Conservation (phyloP, 53 echinoderm and acorn worm genomes). For the Crossaster papposus region DNA sequence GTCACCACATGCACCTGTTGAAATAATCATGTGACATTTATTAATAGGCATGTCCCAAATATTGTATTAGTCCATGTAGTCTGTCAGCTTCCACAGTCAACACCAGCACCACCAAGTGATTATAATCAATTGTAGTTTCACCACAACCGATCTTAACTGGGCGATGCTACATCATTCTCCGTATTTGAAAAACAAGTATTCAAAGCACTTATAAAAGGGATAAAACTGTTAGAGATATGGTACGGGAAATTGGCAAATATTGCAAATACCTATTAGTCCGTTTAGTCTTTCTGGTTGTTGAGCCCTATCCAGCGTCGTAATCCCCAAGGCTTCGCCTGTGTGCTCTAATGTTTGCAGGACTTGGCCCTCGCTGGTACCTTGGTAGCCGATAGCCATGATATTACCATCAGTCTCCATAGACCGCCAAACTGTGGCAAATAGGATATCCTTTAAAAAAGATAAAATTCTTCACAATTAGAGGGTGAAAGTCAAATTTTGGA, state of each 20-base stretch:
- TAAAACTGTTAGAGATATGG: background rate
- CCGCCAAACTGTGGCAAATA: slow-evolving; percentile 67
- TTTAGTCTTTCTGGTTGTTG: slow-evolving; percentile 40
- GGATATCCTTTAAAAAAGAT: slow-evolving; percentile 37
- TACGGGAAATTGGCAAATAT: background rate
- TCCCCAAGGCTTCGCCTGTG: slow-evolving; percentile 54
- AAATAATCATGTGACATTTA: background rate
- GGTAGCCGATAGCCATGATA: slow-evolving; percentile 51
- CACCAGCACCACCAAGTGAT: too few species aligned
- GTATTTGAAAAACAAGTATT: too few species aligned
- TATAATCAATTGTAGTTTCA: too few species aligned
- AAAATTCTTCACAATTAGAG: background rate
- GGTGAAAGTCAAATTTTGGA: background rate
- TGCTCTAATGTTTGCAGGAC: slow-evolving; percentile 50
- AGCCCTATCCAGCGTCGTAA: slow-evolving; percentile 47
- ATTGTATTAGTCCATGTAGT: background rate
- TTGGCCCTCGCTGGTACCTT: background rate
- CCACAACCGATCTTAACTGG: too few species aligned
- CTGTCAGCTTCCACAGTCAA: too few species aligned
- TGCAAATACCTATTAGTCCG: slow-evolving; percentile 1
- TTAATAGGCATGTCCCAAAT: background rate
- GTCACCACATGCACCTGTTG: slow-evolving; percentile 67
- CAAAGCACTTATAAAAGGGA: too few species aligned
- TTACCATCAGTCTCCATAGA: slow-evolving; percentile 42
- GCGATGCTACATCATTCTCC: too few species aligned